Evolutionary conservation across 2,888 invertebrate species (phyloP).

Genomic region (Oligia latruncula): DNA sequence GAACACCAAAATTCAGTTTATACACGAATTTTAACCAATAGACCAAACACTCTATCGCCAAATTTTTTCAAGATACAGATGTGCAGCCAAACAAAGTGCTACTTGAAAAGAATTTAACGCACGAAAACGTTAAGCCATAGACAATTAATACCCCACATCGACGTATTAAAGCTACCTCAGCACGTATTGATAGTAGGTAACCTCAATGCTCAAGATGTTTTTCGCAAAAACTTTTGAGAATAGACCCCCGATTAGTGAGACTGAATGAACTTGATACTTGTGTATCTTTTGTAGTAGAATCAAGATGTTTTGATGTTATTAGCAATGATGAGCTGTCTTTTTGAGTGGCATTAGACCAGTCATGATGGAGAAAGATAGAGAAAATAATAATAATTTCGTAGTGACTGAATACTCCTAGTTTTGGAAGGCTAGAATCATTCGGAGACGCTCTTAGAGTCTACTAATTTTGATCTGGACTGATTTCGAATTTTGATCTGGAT

Average conservation of each 20-base stretch:
- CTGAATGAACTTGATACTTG: slow-evolving; percentile 70
- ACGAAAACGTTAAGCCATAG: slow-evolving; percentile 72
- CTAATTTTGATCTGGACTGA: background rate
- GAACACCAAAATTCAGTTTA: background rate
- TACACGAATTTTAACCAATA: background rate
- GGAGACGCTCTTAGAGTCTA: background rate
- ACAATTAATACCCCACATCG: slow-evolving; percentile 66
- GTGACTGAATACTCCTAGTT: background rate
- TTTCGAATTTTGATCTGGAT: background rate
- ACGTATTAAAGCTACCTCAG: slow-evolving; percentile 65
- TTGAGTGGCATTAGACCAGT: slow-evolving; percentile 6
- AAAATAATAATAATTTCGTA: background rate
- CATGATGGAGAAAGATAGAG: background rate
- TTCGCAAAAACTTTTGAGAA: slow-evolving; percentile 67
- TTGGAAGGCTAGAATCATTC: background rate
- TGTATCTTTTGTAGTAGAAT: slow-evolving; percentile 59
- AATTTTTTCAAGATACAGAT: slow-evolving; percentile 71
- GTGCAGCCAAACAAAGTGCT: slow-evolving; percentile 67
- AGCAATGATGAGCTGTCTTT: slow-evolving; percentile 41
- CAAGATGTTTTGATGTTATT: slow-evolving; percentile 67
- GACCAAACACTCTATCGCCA: slow-evolving; percentile 18
- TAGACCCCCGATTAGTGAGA: slow-evolving; percentile 73
- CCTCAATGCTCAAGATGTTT: slow-evolving; percentile 50
- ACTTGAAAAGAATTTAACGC: slow-evolving; percentile 85
- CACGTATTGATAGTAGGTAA: slow-evolving; percentile 31